Conservation (phyloP, 1,140 invertebrate species). For the fruit fly (Drosophila melanogaster) region DNA sequence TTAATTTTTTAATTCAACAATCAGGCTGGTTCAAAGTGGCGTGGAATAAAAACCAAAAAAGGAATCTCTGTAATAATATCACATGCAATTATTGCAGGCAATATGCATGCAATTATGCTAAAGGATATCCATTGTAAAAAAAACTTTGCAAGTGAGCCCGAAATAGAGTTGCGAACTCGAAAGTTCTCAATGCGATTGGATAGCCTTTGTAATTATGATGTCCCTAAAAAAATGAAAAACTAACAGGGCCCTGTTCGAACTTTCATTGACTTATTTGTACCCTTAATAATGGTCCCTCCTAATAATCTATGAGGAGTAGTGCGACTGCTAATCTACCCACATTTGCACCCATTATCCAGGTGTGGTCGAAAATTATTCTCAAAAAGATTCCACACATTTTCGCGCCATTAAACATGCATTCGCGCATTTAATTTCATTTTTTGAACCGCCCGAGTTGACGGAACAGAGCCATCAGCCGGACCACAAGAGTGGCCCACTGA, state of each 20-base stretch:
- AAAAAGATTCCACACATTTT: slow-evolving; percentile 41
- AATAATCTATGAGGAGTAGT: not conserved
- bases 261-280: too few species aligned
- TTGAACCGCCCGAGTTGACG: slow-evolving; percentile 7
- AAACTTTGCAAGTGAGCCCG: not conserved
- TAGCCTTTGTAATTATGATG: too few species aligned
- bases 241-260: too few species aligned
- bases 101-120: slow-evolving; percentile 21
- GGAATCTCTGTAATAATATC: slow-evolving; percentile 16
- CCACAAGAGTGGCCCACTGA: slow-evolving; percentile 26
- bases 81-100: slow-evolving; percentile 25
- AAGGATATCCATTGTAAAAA: not conserved
- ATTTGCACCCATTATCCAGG: not conserved
- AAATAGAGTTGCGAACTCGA: not conserved
- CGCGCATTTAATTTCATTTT: slow-evolving; percentile 47
- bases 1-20: slow-evolving; percentile 56
- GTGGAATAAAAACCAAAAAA: slow-evolving; percentile 9
- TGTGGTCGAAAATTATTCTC: slow-evolving; percentile 11
- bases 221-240: too few species aligned
- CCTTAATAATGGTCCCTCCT: not conserved
- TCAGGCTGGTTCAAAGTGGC: slow-evolving; percentile 9
- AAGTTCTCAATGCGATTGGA: not conserved
- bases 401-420: slow-evolving; percentile 51
- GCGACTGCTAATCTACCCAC: not conserved
- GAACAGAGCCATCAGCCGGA: slow-evolving; percentile 21